Conservation (phyloP, 2,888 invertebrate genomes). For the Deladenus siricidicola region DNA sequence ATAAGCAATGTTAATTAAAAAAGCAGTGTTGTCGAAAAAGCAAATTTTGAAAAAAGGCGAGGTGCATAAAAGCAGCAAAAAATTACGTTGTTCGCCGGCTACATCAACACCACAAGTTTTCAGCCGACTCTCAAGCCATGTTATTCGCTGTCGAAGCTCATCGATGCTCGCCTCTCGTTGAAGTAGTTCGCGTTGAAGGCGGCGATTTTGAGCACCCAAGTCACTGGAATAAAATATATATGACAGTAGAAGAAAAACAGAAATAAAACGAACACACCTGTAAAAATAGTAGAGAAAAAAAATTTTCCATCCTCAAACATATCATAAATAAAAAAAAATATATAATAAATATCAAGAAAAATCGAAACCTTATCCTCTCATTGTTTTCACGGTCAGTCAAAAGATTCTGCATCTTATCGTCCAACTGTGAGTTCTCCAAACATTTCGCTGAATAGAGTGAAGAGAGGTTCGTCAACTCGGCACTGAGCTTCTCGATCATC, state of each 20-base stretch:
- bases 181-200: slow-evolving; percentile 22
- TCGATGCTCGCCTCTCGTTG: slow-evolving; percentile 23
- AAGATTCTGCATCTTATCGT: slow-evolving; percentile 37
- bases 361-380: background rate
- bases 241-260: too few relatives aligned
- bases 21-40: background rate
- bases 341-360: too few relatives aligned
- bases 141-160: slow-evolving; percentile 18
- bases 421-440: slow-evolving; percentile 49
- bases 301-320: too few relatives aligned
- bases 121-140: slow-evolving; percentile 19
- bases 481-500: slow-evolving; percentile 36
- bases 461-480: slow-evolving; percentile 44
- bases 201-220: slow-evolving; percentile 22
- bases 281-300: too few relatives aligned
- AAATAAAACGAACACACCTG: too few relatives aligned
- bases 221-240: too few relatives aligned
- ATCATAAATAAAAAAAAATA: too few relatives aligned
- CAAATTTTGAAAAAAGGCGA: too few relatives aligned
- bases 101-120: slow-evolving; percentile 6
- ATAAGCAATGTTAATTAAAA: background rate
- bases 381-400: slow-evolving; percentile 13
- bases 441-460: slow-evolving; percentile 51
- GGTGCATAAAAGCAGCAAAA: too few relatives aligned
- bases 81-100: slow-evolving; percentile 8